Evolutionary conservation across 2,797 vertebrate genomes (phyloP), one percentile per base, ranked within the genome.

Genomic region (Diglossa cyanea): DNA sequence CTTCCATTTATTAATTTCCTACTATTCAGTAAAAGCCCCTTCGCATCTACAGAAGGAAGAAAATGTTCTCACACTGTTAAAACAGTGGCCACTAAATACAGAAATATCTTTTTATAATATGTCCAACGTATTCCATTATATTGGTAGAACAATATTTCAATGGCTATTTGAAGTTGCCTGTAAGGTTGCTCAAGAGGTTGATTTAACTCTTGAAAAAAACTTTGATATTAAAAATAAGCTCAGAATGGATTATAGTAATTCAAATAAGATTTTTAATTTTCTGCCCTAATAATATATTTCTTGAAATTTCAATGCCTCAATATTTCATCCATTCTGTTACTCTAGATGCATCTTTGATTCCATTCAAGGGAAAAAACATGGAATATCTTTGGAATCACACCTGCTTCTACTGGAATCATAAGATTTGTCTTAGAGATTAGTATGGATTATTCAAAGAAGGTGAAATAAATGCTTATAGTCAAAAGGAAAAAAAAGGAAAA

Each of bases 1-100:
- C 78, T 89, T 95, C 66, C 50, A 88, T 90, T 85, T 96, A 85
- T 95, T 96, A 65, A 95, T 96, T 94, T 95, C 30, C 30, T 95
- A 40, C 51, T 70, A 83, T 60, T 86, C 44, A 79, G 31, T 85
- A 91, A 87, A 48, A 48, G 72, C 63, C 25, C 63, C 58, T 90
- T 96, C 78, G 83, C 31, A 86, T 44, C 28, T 88, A 62, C 82
- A 93, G 62, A 62, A 96, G 75, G 57, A 93, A 80, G 54, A 88
- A 91, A 86, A 86, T 66, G 94, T 86, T 53, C 33, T 94, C 50
- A 60, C 3, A 3, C 33, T 80, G 71, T 93, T 37, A 25, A 45
- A 81, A 44, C 4, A 55, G 28, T 50, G 50, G 10, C 28, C n/a
- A 33, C 13, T 53, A 74, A 90, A 79, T 17, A 30, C 9, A 57